Evolutionary conservation across 2,113 vertebrate genomes (phyloP).

Genomic region (Centropus unirufus): DNA sequence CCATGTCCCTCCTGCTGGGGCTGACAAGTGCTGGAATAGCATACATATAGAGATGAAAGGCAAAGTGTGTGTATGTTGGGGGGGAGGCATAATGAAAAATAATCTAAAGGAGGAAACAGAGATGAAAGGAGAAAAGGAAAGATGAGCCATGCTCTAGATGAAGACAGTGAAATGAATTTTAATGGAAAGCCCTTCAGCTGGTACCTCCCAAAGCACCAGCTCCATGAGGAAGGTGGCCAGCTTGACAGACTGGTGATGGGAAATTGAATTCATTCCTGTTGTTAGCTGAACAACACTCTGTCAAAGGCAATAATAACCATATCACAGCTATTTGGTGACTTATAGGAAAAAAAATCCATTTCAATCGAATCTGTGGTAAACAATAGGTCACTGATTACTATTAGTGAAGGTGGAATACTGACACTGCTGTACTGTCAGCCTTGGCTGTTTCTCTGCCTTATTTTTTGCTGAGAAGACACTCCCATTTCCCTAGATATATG

Average conservation of each 20-base stretch:
- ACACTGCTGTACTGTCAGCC: neutral
- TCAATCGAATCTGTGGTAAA: neutral
- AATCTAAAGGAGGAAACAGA: conserved; percentile 42
- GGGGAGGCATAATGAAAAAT: conserved; percentile 59
- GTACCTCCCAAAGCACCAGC: conserved; percentile 36
- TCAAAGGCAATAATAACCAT: neutral
- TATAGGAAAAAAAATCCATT: neutral
- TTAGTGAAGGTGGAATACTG: neutral
- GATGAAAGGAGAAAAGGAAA: conserved; percentile 55
- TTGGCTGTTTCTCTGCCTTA: neutral
- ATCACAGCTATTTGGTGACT: neutral
- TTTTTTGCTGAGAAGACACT: neutral
- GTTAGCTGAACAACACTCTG: neutral
- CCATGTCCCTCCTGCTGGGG: conserved; percentile 50
- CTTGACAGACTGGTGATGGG: neutral
- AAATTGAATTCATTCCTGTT: neutral
- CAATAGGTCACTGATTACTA: neutral
- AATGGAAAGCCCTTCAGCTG: conserved; percentile 47
- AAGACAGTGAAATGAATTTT: conserved; percentile 39
- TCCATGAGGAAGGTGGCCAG: conserved; percentile 15
- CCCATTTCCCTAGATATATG: neutral
- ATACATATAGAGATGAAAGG: conserved; percentile 57
- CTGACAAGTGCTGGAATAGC: conserved; percentile 61
- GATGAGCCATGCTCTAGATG: conserved; percentile 8
- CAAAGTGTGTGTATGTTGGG: neutral